Evolutionary conservation across 2,113 vertebrate genomes (phyloP).

Genomic region (Zapus hudsonius): DNA sequence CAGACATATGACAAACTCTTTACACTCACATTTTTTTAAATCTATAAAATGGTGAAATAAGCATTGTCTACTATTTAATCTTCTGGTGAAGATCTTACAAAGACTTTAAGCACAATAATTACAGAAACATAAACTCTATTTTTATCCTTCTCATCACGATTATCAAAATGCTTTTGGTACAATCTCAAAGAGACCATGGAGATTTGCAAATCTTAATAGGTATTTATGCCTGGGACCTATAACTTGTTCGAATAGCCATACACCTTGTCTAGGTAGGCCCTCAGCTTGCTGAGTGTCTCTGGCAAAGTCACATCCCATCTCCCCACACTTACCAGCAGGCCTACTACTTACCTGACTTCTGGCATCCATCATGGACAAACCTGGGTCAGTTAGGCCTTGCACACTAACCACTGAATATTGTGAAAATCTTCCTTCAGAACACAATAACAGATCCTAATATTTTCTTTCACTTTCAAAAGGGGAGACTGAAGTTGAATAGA

Average conservation of each 20-base stretch:
- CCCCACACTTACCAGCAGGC: not conserved
- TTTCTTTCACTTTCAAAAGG: not conserved
- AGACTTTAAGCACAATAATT: not conserved
- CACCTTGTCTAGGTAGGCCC: not conserved
- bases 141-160: not conserved
- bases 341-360: not conserved
- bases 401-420: not conserved
- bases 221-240: not conserved
- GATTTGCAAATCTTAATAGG: not conserved
- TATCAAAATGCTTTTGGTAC: not conserved
- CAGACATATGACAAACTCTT: not conserved
- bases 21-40: not conserved
- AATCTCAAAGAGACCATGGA: not conserved
- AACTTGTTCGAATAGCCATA: not conserved
- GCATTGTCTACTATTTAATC: not conserved
- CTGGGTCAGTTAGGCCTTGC: not conserved
- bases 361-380: not conserved
- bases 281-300: not conserved
- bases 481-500: not conserved
- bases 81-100: not conserved
- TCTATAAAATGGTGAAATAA: not conserved
- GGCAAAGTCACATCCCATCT: not conserved
- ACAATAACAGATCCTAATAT: not conserved
- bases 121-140: not conserved
- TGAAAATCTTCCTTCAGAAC: not conserved